Base-by-base conservation (phyloP, 2,797 vertebrate species). In the Florisuga fusca region DNA sequence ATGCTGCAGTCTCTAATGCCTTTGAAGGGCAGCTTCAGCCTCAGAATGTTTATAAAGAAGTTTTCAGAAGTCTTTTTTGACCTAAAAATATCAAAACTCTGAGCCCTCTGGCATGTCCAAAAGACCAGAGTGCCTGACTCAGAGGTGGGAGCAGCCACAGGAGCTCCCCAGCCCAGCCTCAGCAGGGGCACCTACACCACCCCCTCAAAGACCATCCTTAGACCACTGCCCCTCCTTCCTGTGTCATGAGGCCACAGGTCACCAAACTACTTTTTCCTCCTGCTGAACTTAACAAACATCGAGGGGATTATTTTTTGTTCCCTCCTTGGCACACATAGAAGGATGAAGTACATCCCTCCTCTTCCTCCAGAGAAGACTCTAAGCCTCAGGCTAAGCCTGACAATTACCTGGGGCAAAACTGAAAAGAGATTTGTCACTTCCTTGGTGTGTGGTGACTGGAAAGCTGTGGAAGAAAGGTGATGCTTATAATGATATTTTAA, bases 381-480 rank as follows among this genome's bases (percentile, higher is more conserved):
- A 63, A 84, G 68, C 76, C 57, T 73, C 34, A 69, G 51, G 68
- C 26, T 67, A 48, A 74, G 64, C 57, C 76, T 83, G 34, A 54
- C 59, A 86, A 59, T 61, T 2, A 8, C 62, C 53, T 66, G 50
- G n/a, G 31, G 45, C 18, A 81, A 50, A 43, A 48, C 31, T 78
- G 57, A 78, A 33, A 90, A 84, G 10, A 88, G 27, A 48, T 71
- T 71, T 77, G 54, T 57, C 45, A 50, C 83, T 88, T 86, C 8
- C 61, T 62, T 33, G 8, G 48, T 3, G 10, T 48, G 66, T 53
- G 29, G 50, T 55, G n/a, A 84, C 53, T n/a, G 58, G 31, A 76
- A 87, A 64, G 23, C 29, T 57, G 43, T 58, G 57, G 11, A 51
- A n/a, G 45, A 51, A 87, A 68, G 11, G 19, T 50, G 34, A 33